Base-by-base conservation (phyloP, 1,140 invertebrate genomes). In the Zaprionus capensis region DNA sequence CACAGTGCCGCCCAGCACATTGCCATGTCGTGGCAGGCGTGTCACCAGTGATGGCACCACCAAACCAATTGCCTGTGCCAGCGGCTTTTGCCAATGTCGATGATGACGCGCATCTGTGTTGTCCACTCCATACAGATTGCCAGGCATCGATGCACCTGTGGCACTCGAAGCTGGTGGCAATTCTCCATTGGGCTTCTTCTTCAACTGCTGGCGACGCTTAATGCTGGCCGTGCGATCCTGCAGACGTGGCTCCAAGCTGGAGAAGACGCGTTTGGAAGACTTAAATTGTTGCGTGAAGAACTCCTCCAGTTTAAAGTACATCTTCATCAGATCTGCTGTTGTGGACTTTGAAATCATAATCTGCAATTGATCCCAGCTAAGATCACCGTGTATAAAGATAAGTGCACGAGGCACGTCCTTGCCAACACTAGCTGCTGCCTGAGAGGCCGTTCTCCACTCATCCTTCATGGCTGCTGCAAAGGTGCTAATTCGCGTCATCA, bases 211-310 rank as follows among this genome's bases (percentile, higher is more conserved):
- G 17, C 92, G 93, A 51, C 93, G 93, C 64, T 93, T 94, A 15
- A 94, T 93, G 73, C 94, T 94, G 9, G 92, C 94, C 15, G 93
- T 94, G 22, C 87, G 93, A 17, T 93, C 81, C 86, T 93, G 81
- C 65, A 94, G 83, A 41, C 93, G 92, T 14, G 95, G 94, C 86
- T 96, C 95, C 1, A 97, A 92, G 24, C 95, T 97, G 62, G 96
- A 97, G 91, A 98, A 98, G 6, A 98, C 97, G 6, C 97, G 94
- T 93, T 98, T 98, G 81, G 97, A 97, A 70, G 97, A 98, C 87
- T 98, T 98, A 92, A 98, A 98, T 93, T 98, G 97, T 91, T 99
- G 97, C 55, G 96, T 96, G 92, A 99, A 99, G 93, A 99, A 99
- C 94, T 99, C 98, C 85, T 99, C 98, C 9, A 99, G 94, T 93